phyloP scores from a whole-genome alignment of 2,888 invertebrate species.

The Autographa gamma region DNA sequence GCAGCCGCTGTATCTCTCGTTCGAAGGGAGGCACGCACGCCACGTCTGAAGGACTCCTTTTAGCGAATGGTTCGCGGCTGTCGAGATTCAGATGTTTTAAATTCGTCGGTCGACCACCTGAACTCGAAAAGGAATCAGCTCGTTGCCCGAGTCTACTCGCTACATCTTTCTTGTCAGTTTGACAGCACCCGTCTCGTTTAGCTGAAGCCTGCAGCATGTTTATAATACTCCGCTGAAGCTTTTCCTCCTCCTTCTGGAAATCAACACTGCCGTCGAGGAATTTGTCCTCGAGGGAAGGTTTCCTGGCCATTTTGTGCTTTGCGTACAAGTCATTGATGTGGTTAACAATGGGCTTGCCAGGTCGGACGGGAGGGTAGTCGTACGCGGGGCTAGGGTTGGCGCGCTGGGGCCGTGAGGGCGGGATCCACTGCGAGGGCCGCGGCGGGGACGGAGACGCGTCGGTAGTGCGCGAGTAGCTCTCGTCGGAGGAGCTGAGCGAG shows the following conservation, averaged over 20 bases:
- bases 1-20: conserved; percentile 93
- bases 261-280: conserved; percentile 77
- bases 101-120: conserved; percentile 86
- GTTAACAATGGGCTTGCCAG: conserved; percentile 75
- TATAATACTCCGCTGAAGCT: conserved; percentile 84
- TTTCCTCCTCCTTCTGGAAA: conserved; percentile 85
- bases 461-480: conserved; percentile 94
- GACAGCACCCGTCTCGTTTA: conserved; percentile 90
- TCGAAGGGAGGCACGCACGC: conserved; percentile 92
- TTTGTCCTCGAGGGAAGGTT: conserved; percentile 81
- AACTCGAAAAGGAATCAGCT: conserved; percentile 87
- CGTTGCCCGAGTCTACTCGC: conserved; percentile 76
- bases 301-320: conserved; percentile 81
- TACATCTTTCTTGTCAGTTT: conserved; percentile 91
- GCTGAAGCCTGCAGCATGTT: conserved; percentile 88
- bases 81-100: conserved; percentile 87
- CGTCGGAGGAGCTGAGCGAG: conserved; percentile 95
- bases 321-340: conserved; percentile 81
- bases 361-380: conserved; percentile 90
- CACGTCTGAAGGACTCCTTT: conserved; percentile 85
- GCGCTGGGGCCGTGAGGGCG: conserved; percentile 82
- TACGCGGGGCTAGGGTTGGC: conserved; percentile 87
- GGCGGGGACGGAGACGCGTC: conserved; percentile 91
- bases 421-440: conserved; percentile 87
- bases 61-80: conserved; percentile 81